Conservation (phyloP, 2,888 invertebrate species). For the Arge pagana region DNA sequence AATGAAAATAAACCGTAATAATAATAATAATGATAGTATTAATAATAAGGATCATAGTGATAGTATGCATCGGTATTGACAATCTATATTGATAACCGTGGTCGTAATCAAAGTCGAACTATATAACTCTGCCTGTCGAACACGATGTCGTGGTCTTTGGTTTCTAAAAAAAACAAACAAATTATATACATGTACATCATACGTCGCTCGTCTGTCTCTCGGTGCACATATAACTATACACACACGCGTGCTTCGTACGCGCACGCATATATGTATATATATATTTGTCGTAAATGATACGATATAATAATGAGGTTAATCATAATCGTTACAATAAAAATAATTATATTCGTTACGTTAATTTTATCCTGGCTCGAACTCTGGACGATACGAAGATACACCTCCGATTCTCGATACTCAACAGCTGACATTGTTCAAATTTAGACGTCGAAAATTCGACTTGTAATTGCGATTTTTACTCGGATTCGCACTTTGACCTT, state of each 20-base stretch:
- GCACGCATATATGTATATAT: background rate
- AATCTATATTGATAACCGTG: background rate
- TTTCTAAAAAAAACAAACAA: slow-evolving; percentile 14
- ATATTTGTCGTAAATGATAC: background rate
- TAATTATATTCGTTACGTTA: too few relatives aligned
- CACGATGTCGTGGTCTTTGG: slow-evolving; percentile 22
- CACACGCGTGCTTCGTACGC: too few relatives aligned
- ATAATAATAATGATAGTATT: slow-evolving; percentile 36
- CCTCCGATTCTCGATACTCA: too few relatives aligned
- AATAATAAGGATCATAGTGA: background rate
- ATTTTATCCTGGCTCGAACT: too few relatives aligned
- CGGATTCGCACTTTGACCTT: too few relatives aligned
- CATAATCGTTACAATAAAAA: too few relatives aligned
- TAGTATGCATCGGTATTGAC: background rate
- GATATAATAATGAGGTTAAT: background rate
- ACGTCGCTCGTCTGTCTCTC: too few relatives aligned
- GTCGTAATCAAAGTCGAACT: slow-evolving; percentile 14
- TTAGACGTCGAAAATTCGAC: too few relatives aligned
- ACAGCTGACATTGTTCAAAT: too few relatives aligned
- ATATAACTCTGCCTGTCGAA: slow-evolving; percentile 21
- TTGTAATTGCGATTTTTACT: too few relatives aligned
- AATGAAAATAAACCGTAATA: slow-evolving; percentile 32
- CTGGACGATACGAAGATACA: too few relatives aligned
- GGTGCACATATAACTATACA: too few relatives aligned
- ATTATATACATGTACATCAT: background rate